Percentiles rank a stretch among this genome's conserved stretches.
Evolutionary conservation across 2,797 vertebrate genomes (phyloP).

Genomic region (Sebastes matsubarae): DNA sequence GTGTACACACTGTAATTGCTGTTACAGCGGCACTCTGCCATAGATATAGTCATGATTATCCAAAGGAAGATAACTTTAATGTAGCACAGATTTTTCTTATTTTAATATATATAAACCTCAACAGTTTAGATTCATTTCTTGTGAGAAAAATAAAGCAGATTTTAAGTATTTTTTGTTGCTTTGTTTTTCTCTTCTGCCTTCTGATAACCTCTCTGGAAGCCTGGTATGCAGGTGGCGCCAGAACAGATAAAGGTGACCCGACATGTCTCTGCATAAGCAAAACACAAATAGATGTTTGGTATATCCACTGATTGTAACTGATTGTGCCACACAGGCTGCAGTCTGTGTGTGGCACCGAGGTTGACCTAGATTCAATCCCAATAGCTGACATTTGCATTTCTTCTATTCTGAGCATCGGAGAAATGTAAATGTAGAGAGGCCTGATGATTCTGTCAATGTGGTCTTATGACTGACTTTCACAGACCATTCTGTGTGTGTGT

Average conservation of each 20-base stretch:
- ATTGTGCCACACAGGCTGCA: neutral
- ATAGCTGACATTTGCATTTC: constrained; percentile 7
- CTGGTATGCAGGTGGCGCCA: neutral
- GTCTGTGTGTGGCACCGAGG: neutral
- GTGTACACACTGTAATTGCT: constrained; percentile 5
- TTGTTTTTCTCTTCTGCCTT: neutral
- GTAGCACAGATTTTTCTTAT: constrained; percentile 16
- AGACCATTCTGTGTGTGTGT: neutral
- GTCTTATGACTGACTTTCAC: neutral
- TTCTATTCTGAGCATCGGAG: neutral
- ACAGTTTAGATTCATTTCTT: constrained; percentile 7
- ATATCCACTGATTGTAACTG: neutral
- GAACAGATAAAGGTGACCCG: neutral
- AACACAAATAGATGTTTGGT: neutral
- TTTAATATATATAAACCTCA: constrained; percentile 9
- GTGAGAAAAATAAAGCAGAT: constrained; percentile 57
- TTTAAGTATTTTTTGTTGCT: constrained; percentile 25
- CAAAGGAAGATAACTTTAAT: neutral
- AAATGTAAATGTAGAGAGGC: neutral
- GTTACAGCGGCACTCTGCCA: neutral
- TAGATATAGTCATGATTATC: neutral
- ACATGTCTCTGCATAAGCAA: neutral
- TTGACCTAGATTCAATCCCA: constrained; percentile 4
- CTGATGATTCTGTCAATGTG: neutral
- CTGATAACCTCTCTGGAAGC: neutral